Evolutionary conservation across 2,888 invertebrate species (phyloP).

Genomic region (Aphodius granarius): DNA sequence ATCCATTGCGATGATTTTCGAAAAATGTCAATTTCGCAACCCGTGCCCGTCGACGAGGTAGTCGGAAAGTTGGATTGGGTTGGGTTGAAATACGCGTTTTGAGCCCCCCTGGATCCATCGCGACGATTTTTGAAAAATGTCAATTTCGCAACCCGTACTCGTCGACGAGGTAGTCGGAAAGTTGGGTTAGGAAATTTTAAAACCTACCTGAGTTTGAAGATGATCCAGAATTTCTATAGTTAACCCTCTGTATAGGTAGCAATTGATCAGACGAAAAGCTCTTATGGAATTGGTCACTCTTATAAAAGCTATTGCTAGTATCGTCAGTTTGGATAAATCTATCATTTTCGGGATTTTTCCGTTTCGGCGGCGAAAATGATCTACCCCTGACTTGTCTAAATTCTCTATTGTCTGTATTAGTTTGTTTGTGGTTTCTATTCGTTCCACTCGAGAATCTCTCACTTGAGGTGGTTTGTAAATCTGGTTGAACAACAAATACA

Average conservation of each 20-base stretch:
- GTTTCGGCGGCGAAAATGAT: slow-evolving; percentile 49
- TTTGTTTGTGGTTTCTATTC: slow-evolving; percentile 25
- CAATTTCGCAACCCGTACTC: too few species aligned
- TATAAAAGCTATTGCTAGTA: slow-evolving; percentile 15
- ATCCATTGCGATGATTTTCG: too few species aligned
- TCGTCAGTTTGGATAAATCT: slow-evolving; percentile 24
- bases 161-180: too few species aligned
- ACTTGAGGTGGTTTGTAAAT: slow-evolving; percentile 33
- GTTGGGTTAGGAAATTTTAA: not conserved
- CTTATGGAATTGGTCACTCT: slow-evolving; percentile 43
- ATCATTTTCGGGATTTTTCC: slow-evolving; percentile 17
- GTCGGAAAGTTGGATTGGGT: too few species aligned
- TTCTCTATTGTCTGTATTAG: slow-evolving; percentile 23
- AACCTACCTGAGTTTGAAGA: slow-evolving; percentile 36
- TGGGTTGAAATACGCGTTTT: too few species aligned
- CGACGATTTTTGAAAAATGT: too few species aligned
- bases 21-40: too few species aligned
- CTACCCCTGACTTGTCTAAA: slow-evolving; percentile 40
- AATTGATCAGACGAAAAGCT: slow-evolving; percentile 51
- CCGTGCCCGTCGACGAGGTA: too few species aligned
- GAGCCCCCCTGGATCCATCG: too few species aligned
- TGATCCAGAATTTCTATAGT: slow-evolving; percentile 33
- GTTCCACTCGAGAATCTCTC: not conserved
- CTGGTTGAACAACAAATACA: slow-evolving; percentile 47
- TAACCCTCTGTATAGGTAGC: slow-evolving; percentile 28